Base-by-base conservation (phyloP, 2,888 invertebrate genomes). In the Phortica magna region DNA sequence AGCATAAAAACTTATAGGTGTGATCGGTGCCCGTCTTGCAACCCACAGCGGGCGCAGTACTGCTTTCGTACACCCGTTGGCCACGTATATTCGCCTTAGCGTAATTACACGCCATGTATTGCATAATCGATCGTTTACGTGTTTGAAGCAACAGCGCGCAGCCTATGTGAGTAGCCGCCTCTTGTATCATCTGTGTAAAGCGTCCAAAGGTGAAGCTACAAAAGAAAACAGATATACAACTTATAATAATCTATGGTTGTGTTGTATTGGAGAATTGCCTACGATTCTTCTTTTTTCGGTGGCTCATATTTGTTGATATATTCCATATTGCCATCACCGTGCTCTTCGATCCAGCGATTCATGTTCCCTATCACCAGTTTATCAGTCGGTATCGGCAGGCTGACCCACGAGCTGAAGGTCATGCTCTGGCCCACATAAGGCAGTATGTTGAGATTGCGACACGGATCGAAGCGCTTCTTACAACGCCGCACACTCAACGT, bases 81-180 rank as follows among this genome's bases (percentile, higher is more conserved):
- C 17, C n/a, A 0, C 19, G 0, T 0, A 79, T 14, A 61, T 79
- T 82, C 4, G 71, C 75, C n/a, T 31, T 73, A 10, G 81, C 81
- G 42, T 80, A 82, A 57, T 82, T 82, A n/a, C 83, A 83, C 4
- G 75, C 74, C 31, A 78, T 9, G 14, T 76, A 61, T n/a, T 61
- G 61, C n/a, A 39, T 10, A 12, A 39, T 9, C 19, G 10, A 48
- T 10, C 39, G 72, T 0, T 41, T 39, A 2, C 0, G 22, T 1
- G 0, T 42, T 41, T 79, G 59, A 7, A 57, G 59, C 12, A 79
- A 19, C 39, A 75, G 55, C 31, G 80, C 81, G 53, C 82, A 83
- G 17, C 82, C 82, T 6, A 82, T 68, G 12, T 70, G 79, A 48
- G 41, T 77, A 59, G 79, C 78, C 3, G 57, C 53, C n/a, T 81